Evolutionary conservation across 2,888 invertebrate species (phyloP), one percentile per base, ranked within the genome.

Genomic region (Cremastinae sp.): DNA sequence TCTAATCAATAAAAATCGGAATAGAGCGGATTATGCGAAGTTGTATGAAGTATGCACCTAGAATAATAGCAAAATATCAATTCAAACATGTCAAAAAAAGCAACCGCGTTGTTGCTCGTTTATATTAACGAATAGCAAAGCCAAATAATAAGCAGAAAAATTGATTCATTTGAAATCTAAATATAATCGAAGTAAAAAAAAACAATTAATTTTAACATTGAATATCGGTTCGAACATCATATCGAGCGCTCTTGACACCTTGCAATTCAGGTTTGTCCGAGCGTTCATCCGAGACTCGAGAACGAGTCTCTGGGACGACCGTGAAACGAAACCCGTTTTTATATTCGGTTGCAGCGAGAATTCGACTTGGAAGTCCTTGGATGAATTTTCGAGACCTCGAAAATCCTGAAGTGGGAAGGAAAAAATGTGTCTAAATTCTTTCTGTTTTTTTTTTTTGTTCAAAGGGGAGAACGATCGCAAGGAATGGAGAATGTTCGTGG

Each of bases 401-500:
- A 16, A 0, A 18, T n/a, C 61, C n/a, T 41, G 41, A 41, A 41
- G 36, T n/a, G n/a, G n/a, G 41, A n/a, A 1, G 2, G 41, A 41
- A 12, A 38, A 58, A n/a, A 18, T 43, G n/a, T 12, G 18, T 22
- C 41, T 58, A 4, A n/a, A 1, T 41, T 12, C 8, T 12, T 3
- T 14, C n/a, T 41, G n/a, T n/a, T 45, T 45, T 12, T 62, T 28
- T 7, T 36, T 10, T 18, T 43, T 18, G 14, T 41, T 36, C 14
- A 14, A n/a, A 14, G 14, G 16, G n/a, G n/a, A n/a, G n/a, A n/a
- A n/a, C n/a, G n/a, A n/a, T n/a, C n/a, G n/a, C n/a, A n/a, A n/a
- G n/a, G n/a, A n/a, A n/a, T n/a, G n/a, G n/a, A n/a, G n/a, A 12
- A 43, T 36, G 28, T 62, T 73, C 51, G 45, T 51, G 43, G 58